Base-by-base conservation (phyloP, 2,797 vertebrate genomes). In the Ceyx erithaca region DNA sequence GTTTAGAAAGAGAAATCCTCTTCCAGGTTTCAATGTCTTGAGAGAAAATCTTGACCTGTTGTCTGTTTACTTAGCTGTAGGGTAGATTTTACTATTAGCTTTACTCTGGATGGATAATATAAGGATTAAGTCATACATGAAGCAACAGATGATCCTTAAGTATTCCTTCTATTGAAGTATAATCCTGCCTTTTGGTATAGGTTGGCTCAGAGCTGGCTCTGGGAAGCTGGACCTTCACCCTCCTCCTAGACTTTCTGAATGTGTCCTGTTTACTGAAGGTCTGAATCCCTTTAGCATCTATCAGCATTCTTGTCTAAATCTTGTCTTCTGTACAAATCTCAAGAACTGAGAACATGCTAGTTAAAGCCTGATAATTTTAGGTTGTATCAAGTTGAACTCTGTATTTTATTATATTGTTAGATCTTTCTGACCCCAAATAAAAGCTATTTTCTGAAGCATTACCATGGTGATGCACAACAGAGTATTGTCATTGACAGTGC, bases 371-470 rank as follows among this genome's bases (percentile, higher is more conserved):
- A 33, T 11, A 31, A 43, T 54, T 92, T 46, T 33, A 41, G 49
- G 43, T 2, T 77, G 21, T 61, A 94, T 78, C 58, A 8, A 45
- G 91, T 68, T 80, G 88, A 95, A 88, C 77, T 73, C 41, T 54
- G 35, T 76, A 13, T 71, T 82, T 92, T 87, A 35, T 85, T 93
- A 43, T 18, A 72, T 63, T 66, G 25, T 83, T 90, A 93, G 90
- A 83, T 83, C 86, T 92, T 76, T 59, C 84, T n/a, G 62, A 96
- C 86, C 92, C 63, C 76, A 85, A 94, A 93, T 80, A 81, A 78
- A 69, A 80, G 76, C 93, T 78, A 17, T 90, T 94, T 96, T 90
- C 90, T 85, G 81, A 62, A 76, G 31, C 88, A 94, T 96, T 92
- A 58, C 93, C 94, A 94, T 96, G 94, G 96, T 89, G 88, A 96